phyloP scores from a whole-genome alignment of 2,888 invertebrate species.

The Patella ulyssiponensis region DNA sequence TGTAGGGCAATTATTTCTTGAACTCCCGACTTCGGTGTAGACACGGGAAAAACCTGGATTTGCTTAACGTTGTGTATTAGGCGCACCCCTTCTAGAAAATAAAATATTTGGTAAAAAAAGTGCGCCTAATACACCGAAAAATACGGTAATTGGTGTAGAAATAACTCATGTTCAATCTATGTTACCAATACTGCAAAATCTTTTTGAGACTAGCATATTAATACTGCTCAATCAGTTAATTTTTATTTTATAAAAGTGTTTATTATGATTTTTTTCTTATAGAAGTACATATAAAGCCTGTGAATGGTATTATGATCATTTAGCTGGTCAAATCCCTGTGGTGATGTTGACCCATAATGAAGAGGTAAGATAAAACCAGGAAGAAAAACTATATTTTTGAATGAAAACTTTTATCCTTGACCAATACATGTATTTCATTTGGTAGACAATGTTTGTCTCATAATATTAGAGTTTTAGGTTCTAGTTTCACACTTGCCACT shows the following conservation, averaged over 20 bases:
- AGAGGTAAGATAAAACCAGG: constrained; percentile 43
- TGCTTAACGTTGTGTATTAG: too few relatives aligned
- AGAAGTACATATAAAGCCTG: constrained; percentile 64
- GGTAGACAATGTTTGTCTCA: neutral
- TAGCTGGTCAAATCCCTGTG: constrained; percentile 64
- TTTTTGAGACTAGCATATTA: neutral
- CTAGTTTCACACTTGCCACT: neutral
- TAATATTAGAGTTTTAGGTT: neutral
- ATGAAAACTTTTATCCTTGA: too few relatives aligned
- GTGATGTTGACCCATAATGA: constrained; percentile 65
- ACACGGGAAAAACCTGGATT: too few relatives aligned
- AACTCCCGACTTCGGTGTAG: too few relatives aligned
- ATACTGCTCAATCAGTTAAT: neutral
- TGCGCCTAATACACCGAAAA: too few relatives aligned
- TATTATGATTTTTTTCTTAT: constrained; percentile 16
- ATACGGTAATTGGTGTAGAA: neutral
- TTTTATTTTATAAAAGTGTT: neutral
- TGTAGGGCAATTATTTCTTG: too few relatives aligned
- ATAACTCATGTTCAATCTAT: too few relatives aligned
- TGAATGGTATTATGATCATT: constrained; percentile 68
- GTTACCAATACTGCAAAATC: too few relatives aligned
- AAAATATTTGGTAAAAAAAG: too few relatives aligned
- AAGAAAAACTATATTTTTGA: too few relatives aligned
- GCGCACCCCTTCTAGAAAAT: too few relatives aligned
- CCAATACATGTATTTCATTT: too few relatives aligned